phyloP scores from a whole-genome alignment of 2,888 invertebrate genomes.

The Platycheirus albimanus region DNA sequence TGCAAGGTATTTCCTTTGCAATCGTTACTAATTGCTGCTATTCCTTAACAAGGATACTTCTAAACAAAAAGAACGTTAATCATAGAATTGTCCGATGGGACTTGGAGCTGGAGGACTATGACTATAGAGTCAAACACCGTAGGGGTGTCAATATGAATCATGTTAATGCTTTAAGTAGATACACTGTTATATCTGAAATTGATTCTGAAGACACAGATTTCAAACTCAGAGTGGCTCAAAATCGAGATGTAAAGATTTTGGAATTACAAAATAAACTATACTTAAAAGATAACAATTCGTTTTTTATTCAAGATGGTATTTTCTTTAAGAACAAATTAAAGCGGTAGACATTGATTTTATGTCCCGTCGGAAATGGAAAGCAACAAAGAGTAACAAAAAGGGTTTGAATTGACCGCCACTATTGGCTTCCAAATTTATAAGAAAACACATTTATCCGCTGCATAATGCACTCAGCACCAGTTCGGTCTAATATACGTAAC shows the following conservation, averaged over 20 bases:
- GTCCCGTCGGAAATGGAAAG: neutral
- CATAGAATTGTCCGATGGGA: constrained; percentile 77
- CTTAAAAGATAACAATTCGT: neutral
- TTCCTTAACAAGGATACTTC: constrained; percentile 75
- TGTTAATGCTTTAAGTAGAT: constrained; percentile 24
- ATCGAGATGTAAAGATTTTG: neutral
- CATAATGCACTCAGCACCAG: constrained; percentile 36
- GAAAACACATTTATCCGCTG: constrained; percentile 29
- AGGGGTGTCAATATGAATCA: constrained; percentile 31
- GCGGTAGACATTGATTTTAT: neutral
- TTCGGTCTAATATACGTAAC: neutral
- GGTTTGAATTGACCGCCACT: too few species aligned
- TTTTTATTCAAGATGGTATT: neutral
- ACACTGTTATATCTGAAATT: constrained; percentile 3
- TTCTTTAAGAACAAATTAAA: constrained; percentile 2
- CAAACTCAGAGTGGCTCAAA: constrained; percentile 16
- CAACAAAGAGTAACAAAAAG: too few species aligned
- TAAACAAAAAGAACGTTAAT: constrained; percentile 75
- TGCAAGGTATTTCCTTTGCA: constrained; percentile 75
- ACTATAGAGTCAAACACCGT: constrained; percentile 30
- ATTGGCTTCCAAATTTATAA: too few species aligned
- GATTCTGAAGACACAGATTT: constrained; percentile 32
- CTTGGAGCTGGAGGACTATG: constrained; percentile 49
- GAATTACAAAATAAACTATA: constrained; percentile 17
- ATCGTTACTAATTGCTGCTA: constrained; percentile 77